These are phyloP conservation scores for Tragelaphus scriptus DNA, from an alignment of 2,113 vertebrate genomes.

Conservation along the genomic window DNA sequence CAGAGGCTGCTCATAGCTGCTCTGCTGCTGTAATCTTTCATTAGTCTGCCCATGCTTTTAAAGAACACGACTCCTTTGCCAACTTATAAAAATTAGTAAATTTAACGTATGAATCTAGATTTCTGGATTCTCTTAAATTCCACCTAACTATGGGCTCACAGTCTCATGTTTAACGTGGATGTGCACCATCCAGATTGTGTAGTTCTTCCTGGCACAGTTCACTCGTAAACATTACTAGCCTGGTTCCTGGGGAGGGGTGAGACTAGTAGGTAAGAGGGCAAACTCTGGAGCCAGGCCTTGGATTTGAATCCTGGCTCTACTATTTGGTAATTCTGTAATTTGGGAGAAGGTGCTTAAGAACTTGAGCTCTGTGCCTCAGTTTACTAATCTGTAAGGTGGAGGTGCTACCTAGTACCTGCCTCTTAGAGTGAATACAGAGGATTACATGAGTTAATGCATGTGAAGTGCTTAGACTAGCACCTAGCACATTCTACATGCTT, in stretches of 20 bases:
- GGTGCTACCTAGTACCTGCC: background rate
- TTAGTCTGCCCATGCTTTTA: background rate
- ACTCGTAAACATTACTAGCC: background rate
- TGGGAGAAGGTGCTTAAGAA: background rate
- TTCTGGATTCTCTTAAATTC: background rate
- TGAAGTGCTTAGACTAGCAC: background rate
- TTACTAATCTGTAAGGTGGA: background rate
- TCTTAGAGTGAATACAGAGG: background rate
- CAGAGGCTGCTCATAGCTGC: fast-evolving
- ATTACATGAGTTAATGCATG: background rate
- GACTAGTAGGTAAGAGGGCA: background rate
- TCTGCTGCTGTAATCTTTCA: background rate
- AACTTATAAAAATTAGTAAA: background rate
- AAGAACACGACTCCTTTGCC: background rate
- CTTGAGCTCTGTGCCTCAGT: background rate
- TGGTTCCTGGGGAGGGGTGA: background rate
- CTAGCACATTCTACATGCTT: fast-evolving
- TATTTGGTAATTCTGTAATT: background rate
- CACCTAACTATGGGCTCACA: no score
- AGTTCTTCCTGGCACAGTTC: background rate
- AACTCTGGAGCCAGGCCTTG: background rate
- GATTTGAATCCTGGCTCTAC: background rate
- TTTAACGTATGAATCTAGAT: background rate
- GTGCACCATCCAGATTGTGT: fast-evolving
- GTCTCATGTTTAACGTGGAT: background rate